These are phyloP conservation scores for Orius insidiosus DNA, from an alignment of 1,140 invertebrate species.

Conservation along the genomic window DNA sequence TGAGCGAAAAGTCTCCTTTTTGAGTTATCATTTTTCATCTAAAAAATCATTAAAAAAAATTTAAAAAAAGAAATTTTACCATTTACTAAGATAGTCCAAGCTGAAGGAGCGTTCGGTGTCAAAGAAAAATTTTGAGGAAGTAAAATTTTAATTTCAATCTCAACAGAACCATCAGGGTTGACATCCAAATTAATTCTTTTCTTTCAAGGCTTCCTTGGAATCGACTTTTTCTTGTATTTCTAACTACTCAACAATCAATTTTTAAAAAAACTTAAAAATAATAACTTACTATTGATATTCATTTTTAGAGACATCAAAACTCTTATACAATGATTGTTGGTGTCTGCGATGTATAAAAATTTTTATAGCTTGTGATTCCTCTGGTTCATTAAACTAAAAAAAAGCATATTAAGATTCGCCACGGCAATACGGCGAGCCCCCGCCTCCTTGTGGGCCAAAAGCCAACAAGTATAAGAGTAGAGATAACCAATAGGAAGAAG, in stretches of 20 bases:
- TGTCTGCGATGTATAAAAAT: constrained; percentile 65
- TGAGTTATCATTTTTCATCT: neutral
- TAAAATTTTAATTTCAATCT: constrained; percentile 7
- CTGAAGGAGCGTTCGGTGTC: constrained; percentile 3
- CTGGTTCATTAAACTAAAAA: constrained; percentile 60
- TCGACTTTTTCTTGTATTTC: constrained; percentile 3
- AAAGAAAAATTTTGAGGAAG: constrained; percentile 6
- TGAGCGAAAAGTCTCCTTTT: constrained; percentile 5
- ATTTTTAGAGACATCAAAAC: constrained; percentile 29
- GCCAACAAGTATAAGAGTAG: no score
- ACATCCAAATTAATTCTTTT: neutral
- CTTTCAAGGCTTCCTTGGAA: constrained; percentile 1
- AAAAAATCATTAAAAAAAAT: constrained; percentile 1
- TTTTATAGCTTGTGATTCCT: constrained; percentile 47
- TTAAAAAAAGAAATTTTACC: constrained; percentile 4
- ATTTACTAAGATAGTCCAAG: constrained; percentile 15
- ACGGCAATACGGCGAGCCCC: no score
- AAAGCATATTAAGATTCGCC: no score
- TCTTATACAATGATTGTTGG: constrained; percentile 72
- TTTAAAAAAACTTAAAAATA: neutral
- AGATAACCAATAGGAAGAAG: no score
- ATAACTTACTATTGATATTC: constrained; percentile 24
- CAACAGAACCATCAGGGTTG: constrained; percentile 1
- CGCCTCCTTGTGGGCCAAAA: no score
- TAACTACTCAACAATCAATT: constrained; percentile 1